Evolutionary conservation across 2,888 invertebrate species (phyloP), one percentile per base, ranked within the genome.

Genomic region (Watsonalla binaria): DNA sequence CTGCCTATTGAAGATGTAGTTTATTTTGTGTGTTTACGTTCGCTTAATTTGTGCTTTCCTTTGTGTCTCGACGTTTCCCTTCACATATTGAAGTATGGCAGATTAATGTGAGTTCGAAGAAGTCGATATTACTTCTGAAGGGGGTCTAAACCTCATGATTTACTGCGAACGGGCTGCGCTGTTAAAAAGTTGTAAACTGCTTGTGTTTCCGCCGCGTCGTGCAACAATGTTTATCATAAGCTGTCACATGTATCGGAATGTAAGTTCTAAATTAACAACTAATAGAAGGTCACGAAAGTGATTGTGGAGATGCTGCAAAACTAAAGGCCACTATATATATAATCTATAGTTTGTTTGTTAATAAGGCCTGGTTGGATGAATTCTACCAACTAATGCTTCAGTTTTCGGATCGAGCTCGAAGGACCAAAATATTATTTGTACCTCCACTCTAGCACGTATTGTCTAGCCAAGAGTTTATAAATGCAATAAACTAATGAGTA

Each of bases 141-240:
- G 84, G 81, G 84, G 82, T 82, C 84, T 82, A 82, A 82, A 81
- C 77, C 75, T 75, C 65, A 74, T 90, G 90, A 90, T 90, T 90
- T 90, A 90, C 86, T 79, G 83, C 86, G 79, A 73, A 79, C 80
- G 82, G 74, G 72, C 75, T 70, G 74, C 59, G 84, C 76, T 82
- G 84, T 89, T 90, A 90, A 90, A 90, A 90, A 88, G 89, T 87
- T 89, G 86, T 89, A 89, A 90, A 90, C 85, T 78, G 85, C 80
- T 73, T 81, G 84, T 85, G 86, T 88, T 89, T 90, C 89, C 90
- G 89, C 80, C 76, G 82, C 70, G 67, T 64, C 64, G 58, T 61
- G 86, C 88, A 87, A 89, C 89, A 85, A 66, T 88, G 89, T 89
- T 63, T 49, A 33, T 9, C 6, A 49, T 49, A 49, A 7, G 37